These are phyloP conservation scores for Scelioninae gen. 1 DNA, from an alignment of 2,888 invertebrate genomes.

Conservation along the genomic window DNA sequence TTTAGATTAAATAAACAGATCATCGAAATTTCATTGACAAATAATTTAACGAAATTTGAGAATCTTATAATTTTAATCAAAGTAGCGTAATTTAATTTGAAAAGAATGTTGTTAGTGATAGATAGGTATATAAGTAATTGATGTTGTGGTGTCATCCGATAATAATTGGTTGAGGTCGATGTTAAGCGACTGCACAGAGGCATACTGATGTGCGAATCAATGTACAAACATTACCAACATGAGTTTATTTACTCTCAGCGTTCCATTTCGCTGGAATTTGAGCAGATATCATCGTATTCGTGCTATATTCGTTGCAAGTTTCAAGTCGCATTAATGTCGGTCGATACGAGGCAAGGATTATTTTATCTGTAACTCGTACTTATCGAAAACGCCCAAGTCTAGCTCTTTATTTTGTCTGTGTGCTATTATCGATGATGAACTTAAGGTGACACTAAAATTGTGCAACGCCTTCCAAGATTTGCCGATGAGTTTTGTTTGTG, in stretches of 20 bases:
- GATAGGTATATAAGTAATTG: slow-evolving; percentile 22
- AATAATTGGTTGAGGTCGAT: slow-evolving; percentile 59
- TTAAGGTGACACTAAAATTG: slow-evolving; percentile 82
- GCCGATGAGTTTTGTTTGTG: slow-evolving; percentile 63
- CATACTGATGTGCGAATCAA: slow-evolving; percentile 49
- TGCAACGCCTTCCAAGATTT: slow-evolving; percentile 76
- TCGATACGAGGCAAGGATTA: slow-evolving; percentile 71
- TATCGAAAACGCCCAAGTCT: slow-evolving; percentile 79
- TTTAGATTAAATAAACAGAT: no score
- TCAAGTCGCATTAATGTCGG: slow-evolving; percentile 37
- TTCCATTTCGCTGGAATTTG: slow-evolving; percentile 68
- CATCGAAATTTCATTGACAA: no score
- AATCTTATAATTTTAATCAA: no score
- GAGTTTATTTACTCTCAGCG: slow-evolving; percentile 64
- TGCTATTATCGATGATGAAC: slow-evolving; percentile 84
- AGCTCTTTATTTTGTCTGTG: slow-evolving; percentile 82
- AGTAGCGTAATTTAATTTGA: no score
- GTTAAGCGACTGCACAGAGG: slow-evolving; percentile 53
- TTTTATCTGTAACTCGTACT: slow-evolving; percentile 78
- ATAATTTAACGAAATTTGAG: no score
- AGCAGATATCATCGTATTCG: slow-evolving; percentile 55
- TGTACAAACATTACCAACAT: slow-evolving; percentile 57
- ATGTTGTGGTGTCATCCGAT: slow-evolving; percentile 44
- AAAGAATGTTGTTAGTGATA: neutral
- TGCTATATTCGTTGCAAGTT: slow-evolving; percentile 49